A percentile compares a stretch with the other conserved stretches of the same genome.
phyloP scores from a whole-genome alignment of 2,797 vertebrate genomes.

The Cyprinella venusta region DNA sequence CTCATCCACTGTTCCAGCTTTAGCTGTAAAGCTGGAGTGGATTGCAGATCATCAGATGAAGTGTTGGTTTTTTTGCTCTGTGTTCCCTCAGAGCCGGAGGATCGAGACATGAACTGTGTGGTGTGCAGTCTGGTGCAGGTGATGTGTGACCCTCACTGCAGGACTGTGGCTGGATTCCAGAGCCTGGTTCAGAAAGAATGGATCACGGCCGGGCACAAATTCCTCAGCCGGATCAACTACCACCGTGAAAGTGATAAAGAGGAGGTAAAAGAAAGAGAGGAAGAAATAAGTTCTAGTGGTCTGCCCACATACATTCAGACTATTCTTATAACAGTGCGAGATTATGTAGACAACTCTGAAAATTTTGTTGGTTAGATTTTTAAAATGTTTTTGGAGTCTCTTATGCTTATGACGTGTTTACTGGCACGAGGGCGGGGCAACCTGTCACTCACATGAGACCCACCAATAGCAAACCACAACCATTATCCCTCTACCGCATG shows the following conservation, averaged over 20 bases:
- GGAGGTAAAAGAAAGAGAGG: constrained; percentile 73
- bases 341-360: too few relatives aligned
- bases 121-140: constrained; percentile 92
- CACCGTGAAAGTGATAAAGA: constrained; percentile 79
- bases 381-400: too few relatives aligned
- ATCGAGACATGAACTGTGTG: constrained; percentile 90
- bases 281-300: too few relatives aligned
- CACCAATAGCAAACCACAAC: neutral
- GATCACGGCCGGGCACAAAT: constrained; percentile 91
- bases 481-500: neutral
- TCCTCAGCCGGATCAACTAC: constrained; percentile 87
- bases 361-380: too few relatives aligned
- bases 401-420: neutral
- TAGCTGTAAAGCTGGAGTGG: neutral
- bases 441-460: neutral
- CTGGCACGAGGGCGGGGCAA: neutral
- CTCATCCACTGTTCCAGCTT: neutral
- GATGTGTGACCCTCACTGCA: constrained; percentile 85
- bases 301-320: neutral
- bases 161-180: constrained; percentile 88
- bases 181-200: constrained; percentile 92
- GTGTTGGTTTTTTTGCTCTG: neutral
- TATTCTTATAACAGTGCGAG: neutral
- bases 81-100: constrained; percentile 80
- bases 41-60: neutral